Evolutionary conservation across 37 sponge, comb jelly and placozoan species (phyloP), one percentile per base, ranked within the genome.

Genomic region (Agelas oroides): DNA sequence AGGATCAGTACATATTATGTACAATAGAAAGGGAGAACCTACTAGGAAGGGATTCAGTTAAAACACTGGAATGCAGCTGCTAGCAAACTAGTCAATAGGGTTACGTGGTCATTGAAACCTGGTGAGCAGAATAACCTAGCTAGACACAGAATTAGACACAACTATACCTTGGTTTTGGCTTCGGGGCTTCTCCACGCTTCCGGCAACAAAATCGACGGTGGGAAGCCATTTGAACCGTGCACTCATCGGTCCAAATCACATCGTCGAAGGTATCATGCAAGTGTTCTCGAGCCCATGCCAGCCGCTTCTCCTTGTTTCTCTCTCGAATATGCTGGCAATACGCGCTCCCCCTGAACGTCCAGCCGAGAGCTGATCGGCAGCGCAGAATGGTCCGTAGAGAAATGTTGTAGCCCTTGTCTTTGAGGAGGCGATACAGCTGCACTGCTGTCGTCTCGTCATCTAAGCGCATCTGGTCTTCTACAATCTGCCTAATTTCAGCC

Each of bases 281-380:
- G 28, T 76, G 61, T 55, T 53, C 35, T 19, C 59, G 63, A 28
- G 78, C 78, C 78, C 78, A 77, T 31, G 16, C 37, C 28, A 77
- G 23, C 35, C 78, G 77, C 28, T 76, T 76, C 57, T 17, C 41
- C 40, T 73, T 73, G 55, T 73, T 73, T 3, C 40, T 24, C 40
- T 73, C 73, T 40, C 73, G 38, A 5, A 77, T 77, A 32, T 40
- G 75, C 39, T 74, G 75, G 56, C 75, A 74, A 55, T 74, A 74
- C 20, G 75, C 75, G 30, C 78, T 77, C 23, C 78, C 78, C 17
- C 67, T 65, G 34, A 79, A 79, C 36, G 80, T 79, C 80, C 80
- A 79, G 46, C 80, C 80, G 2, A 79, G 67, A 27, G 80, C 19
- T 32, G 80, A 28, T 36, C 80, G 28, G 54, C 80, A 65, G 21